These are phyloP conservation scores for Anastrepha obliqua DNA, from an alignment of 1,140 invertebrate species.

Conservation along the genomic window DNA sequence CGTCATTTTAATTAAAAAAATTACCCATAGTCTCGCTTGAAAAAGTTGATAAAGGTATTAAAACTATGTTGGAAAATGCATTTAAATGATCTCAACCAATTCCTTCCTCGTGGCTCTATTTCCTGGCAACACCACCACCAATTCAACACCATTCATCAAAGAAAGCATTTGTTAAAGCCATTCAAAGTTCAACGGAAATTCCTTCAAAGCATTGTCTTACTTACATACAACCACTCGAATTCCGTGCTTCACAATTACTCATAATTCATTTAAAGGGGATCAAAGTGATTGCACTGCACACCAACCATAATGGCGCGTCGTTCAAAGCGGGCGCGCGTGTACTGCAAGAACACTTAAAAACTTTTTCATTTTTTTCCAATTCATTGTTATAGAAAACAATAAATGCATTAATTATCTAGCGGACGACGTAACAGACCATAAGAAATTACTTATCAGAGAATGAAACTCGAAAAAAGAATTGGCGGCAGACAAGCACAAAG, in stretches of 20 bases:
- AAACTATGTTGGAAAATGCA: too few relatives aligned
- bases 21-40: too few relatives aligned
- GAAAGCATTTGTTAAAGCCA: constrained; percentile 1
- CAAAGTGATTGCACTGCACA: constrained; percentile 4
- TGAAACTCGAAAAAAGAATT: neutral
- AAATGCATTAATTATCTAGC: constrained; percentile 51
- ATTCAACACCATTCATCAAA: neutral
- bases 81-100: too few relatives aligned
- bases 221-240: constrained; percentile 24
- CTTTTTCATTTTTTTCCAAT: neutral
- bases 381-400: constrained; percentile 50
- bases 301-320: neutral
- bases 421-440: constrained; percentile 39
- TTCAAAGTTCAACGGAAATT: neutral
- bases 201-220: constrained; percentile 20
- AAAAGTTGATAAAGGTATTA: too few relatives aligned
- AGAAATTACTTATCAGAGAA: constrained; percentile 21
- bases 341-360: neutral
- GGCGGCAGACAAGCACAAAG: neutral
- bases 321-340: neutral
- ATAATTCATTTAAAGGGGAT: constrained; percentile 35
- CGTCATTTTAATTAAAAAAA: too few relatives aligned
- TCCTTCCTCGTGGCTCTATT: neutral
- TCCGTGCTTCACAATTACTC: constrained; percentile 9
- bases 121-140: neutral